Conservation (phyloP, 2,888 invertebrate species). For the Halictus quadricinctus region DNA sequence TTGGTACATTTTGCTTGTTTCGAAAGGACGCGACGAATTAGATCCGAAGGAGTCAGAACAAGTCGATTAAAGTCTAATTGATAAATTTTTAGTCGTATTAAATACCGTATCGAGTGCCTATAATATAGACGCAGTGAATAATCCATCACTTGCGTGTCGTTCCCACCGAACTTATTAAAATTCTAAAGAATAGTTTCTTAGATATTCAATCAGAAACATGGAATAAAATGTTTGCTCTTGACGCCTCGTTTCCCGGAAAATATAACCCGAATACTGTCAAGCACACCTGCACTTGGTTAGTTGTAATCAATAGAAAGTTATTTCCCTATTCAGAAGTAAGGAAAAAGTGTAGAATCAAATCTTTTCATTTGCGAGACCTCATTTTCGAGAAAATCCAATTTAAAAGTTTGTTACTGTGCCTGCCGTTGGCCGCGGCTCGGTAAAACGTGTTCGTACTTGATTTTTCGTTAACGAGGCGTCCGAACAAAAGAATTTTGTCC, state of each 20-base stretch:
- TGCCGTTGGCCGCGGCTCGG: neutral
- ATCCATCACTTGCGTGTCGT: neutral
- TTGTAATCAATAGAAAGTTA: neutral
- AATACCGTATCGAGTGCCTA: too few relatives aligned
- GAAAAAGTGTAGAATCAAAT: neutral
- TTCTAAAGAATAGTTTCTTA: neutral
- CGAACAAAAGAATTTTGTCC: neutral
- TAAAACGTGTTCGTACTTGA: neutral
- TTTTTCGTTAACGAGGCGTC: neutral
- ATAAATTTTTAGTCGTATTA: too few relatives aligned
- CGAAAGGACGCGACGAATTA: too few relatives aligned
- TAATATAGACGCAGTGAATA: neutral
- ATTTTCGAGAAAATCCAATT: neutral
- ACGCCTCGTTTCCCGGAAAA: neutral
- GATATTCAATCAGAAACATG: neutral
- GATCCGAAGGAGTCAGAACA: too few relatives aligned
- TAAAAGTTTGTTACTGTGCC: neutral
- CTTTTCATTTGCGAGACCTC: slow-evolving; percentile 1
- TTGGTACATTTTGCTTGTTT: too few relatives aligned
- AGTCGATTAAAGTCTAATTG: neutral
- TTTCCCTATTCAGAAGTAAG: slow-evolving; percentile 1
- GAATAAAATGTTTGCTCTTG: neutral
- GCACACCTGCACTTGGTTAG: neutral
- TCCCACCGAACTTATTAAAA: neutral
- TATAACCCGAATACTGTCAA: neutral